These are phyloP conservation scores for Ditylenchus weischeri DNA, from an alignment of 2,888 invertebrate genomes.

Conservation along the genomic window DNA sequence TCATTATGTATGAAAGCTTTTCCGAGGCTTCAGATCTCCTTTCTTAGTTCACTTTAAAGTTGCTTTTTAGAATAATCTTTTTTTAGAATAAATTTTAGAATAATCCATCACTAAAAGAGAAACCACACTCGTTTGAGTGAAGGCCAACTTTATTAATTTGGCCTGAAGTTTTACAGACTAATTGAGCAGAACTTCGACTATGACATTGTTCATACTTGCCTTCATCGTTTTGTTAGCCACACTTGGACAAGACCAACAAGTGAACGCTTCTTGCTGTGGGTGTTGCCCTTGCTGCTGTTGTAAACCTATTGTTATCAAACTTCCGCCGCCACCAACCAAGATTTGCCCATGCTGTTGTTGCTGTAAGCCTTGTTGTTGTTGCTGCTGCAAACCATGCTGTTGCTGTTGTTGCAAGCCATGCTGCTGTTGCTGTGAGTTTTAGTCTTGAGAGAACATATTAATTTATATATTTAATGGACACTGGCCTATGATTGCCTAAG, in stretches of 20 bases:
- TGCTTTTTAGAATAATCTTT: no score
- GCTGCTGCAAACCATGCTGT: constrained; percentile 29
- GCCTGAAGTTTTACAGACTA: constrained; percentile 2
- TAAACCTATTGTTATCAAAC: constrained; percentile 34
- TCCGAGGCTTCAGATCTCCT: no score
- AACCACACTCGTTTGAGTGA: no score
- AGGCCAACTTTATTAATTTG: no score
- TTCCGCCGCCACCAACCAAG: constrained; percentile 33
- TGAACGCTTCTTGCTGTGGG: constrained; percentile 24
- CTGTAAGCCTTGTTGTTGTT: constrained; percentile 12
- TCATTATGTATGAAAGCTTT: no score
- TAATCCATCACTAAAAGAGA: no score
- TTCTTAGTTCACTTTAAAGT: no score
- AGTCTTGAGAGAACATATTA: no score
- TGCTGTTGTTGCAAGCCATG: constrained; percentile 27
- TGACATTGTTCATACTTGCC: constrained; percentile 3
- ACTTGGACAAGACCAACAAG: constrained; percentile 10
- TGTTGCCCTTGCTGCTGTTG: constrained; percentile 33
- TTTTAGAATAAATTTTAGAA: no score
- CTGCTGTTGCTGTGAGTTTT: constrained; percentile 20
- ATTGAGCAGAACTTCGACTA: neutral
- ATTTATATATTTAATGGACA: no score
- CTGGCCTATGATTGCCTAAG: no score
- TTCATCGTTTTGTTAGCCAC: neutral
- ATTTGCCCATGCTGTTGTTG: constrained; percentile 27